Conservation (phyloP, 2,113 vertebrate species). For the Perccottus glenii region DNA sequence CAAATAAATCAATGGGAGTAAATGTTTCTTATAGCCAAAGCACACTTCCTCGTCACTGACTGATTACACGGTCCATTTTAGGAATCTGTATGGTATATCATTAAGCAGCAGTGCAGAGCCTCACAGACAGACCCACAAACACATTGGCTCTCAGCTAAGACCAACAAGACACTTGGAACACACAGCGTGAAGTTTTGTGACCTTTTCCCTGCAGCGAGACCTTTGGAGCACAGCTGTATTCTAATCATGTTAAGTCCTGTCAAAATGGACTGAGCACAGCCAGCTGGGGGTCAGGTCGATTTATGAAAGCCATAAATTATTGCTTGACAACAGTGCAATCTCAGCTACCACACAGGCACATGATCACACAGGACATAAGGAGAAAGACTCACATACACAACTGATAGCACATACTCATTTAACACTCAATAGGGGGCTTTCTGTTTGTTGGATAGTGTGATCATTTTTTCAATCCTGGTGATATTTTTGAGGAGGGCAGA, state of each 20-base stretch:
- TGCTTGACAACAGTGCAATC: conserved; percentile 26
- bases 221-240: conserved; percentile 46
- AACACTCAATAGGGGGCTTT: background rate
- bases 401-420: conserved; percentile 14
- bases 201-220: conserved; percentile 24
- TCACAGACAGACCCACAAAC: conserved; percentile 1
- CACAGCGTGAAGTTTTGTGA: conserved; percentile 34
- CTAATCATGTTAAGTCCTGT: conserved; percentile 21
- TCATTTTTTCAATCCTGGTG: background rate
- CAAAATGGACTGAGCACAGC: conserved; percentile 17
- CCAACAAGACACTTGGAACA: conserved; percentile 21
- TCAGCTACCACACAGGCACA: conserved; percentile 14
- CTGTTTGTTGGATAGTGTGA: background rate
- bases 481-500: conserved; percentile 1
- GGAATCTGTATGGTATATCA: conserved; percentile 21
- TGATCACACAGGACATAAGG: conserved; percentile 6
- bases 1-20: background rate
- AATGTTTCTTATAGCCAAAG: background rate
- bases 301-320: conserved; percentile 35
- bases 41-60: no score
- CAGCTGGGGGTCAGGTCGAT: conserved; percentile 17
- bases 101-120: conserved; percentile 16
- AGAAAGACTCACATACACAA: conserved; percentile 8
- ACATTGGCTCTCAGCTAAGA: conserved; percentile 7
- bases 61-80: background rate